A percentile compares a stretch with the other conserved stretches of the same genome.
phyloP scores from a whole-genome alignment of 2,113 vertebrate genomes.

The Cololabis saira region DNA sequence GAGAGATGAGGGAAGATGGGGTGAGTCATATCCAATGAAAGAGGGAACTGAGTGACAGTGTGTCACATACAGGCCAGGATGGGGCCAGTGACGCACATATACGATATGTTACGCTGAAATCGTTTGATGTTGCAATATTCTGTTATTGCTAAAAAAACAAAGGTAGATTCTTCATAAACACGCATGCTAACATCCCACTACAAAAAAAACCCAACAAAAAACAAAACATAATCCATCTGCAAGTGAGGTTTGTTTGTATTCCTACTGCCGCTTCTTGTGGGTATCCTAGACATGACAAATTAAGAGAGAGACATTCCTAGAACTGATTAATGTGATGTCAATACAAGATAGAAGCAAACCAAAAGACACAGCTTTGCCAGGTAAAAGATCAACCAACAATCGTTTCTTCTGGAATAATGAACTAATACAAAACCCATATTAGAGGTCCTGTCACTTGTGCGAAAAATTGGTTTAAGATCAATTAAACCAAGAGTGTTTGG shows the following conservation, averaged over 20 bases:
- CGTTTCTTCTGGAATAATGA: slow-evolving; percentile 21
- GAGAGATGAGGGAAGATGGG: slow-evolving; percentile 24
- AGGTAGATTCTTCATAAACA: not conserved
- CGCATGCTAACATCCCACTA: not conserved
- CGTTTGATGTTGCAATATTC: not conserved
- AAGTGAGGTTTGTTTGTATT: slow-evolving; percentile 53
- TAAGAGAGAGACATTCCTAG: slow-evolving; percentile 14
- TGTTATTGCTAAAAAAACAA: not conserved
- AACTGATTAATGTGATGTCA: slow-evolving; percentile 33
- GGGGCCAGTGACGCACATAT: slow-evolving; percentile 30
- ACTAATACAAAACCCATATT: slow-evolving; percentile 2
- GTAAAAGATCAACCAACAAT: slow-evolving; percentile 33
- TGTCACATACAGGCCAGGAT: slow-evolving; percentile 54
- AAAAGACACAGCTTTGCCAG: slow-evolving; percentile 40
- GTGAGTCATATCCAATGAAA: slow-evolving; percentile 67
- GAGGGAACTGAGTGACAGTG: slow-evolving; percentile 44
- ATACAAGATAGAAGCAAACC: slow-evolving; percentile 24
- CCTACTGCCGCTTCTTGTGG: slow-evolving; percentile 23
- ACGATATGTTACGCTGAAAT: not conserved
- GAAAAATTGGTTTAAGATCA: not conserved
- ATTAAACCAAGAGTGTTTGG: not conserved
- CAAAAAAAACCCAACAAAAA: slow-evolving; percentile 2
- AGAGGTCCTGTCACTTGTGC: slow-evolving; percentile 16
- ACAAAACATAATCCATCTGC: not conserved
- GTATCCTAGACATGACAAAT: slow-evolving; percentile 17